Conservation (phyloP, 2,888 invertebrate genomes). For the Lymantria monacha region DNA sequence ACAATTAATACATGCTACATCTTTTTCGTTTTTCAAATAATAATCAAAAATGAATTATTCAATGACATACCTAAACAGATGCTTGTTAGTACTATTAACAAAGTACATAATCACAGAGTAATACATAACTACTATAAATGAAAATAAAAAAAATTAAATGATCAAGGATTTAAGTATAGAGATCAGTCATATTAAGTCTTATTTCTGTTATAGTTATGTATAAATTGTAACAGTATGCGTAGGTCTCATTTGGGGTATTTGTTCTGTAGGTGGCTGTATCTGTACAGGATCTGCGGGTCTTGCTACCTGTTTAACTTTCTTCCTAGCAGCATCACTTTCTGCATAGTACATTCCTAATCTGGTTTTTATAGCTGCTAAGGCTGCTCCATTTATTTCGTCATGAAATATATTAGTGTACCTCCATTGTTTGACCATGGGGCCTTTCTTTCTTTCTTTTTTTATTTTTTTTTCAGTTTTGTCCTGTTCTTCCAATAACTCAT, state of each 20-base stretch:
- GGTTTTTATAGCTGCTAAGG: conserved; percentile 77
- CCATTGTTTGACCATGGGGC: conserved; percentile 80
- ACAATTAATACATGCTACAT: no score
- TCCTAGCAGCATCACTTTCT: conserved; percentile 74
- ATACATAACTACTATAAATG: background rate
- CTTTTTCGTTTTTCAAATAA: no score
- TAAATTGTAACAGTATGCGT: conserved; percentile 73
- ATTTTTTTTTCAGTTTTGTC: conserved; percentile 54
- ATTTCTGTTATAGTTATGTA: conserved; percentile 30
- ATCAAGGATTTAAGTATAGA: background rate
- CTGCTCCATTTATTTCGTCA: conserved; percentile 79
- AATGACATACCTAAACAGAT: no score
- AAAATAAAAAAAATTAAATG: no score
- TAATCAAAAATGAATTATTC: no score
- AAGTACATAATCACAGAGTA: background rate
- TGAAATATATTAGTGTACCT: conserved; percentile 81
- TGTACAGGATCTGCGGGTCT: conserved; percentile 60
- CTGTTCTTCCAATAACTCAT: conserved; percentile 41
- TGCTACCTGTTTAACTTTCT: conserved; percentile 63
- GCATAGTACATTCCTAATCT: conserved; percentile 78
- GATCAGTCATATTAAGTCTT: conserved; percentile 15
- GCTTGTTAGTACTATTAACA: no score
- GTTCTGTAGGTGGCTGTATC: conserved; percentile 56
- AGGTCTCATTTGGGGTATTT: conserved; percentile 57
- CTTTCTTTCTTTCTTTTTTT: conserved; percentile 70